These are phyloP conservation scores for Oreonectes daqikongensis DNA, from an alignment of 2,797 vertebrate species.

Conservation along the genomic window DNA sequence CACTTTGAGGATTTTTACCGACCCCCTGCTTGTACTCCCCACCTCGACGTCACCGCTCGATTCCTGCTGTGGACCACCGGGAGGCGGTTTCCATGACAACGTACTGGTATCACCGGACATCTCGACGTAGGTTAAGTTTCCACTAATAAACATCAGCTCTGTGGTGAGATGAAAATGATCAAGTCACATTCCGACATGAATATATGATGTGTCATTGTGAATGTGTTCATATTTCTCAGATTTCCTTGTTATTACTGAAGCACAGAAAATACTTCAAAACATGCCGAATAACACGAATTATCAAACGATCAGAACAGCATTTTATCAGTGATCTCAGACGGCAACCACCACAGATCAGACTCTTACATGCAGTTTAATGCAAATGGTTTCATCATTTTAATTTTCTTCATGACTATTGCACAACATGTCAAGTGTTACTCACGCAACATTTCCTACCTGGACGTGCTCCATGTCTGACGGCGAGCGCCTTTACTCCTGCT, in stretches of 20 bases:
- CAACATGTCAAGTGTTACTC: constrained; percentile 30
- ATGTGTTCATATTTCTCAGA: too few relatives aligned
- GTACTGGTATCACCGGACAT: constrained; percentile 76
- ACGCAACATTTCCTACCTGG: constrained; percentile 25
- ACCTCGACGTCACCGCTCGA: constrained; percentile 36
- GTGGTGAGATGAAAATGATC: constrained; percentile 15
- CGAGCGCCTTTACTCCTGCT: not conserved
- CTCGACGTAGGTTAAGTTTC: constrained; percentile 20
- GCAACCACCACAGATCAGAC: too few relatives aligned
- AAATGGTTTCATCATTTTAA: not conserved
- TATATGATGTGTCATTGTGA: not conserved
- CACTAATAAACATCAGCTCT: constrained; percentile 49
- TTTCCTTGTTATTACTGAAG: too few relatives aligned
- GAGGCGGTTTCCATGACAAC: constrained; percentile 69
- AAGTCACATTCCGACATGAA: not conserved
- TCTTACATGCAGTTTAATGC: not conserved
- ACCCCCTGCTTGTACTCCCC: constrained; percentile 57
- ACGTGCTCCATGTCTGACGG: constrained; percentile 11
- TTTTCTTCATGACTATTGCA: not conserved
- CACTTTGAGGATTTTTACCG: constrained; percentile 90
- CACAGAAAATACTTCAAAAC: too few relatives aligned
- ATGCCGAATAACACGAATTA: too few relatives aligned
- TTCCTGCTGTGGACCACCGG: constrained; percentile 40
- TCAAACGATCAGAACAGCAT: too few relatives aligned
- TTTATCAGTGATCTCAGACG: too few relatives aligned